These are phyloP conservation scores for Dyspetes luteomarginatus DNA, from an alignment of 2,888 invertebrate species.

Conservation along the genomic window DNA sequence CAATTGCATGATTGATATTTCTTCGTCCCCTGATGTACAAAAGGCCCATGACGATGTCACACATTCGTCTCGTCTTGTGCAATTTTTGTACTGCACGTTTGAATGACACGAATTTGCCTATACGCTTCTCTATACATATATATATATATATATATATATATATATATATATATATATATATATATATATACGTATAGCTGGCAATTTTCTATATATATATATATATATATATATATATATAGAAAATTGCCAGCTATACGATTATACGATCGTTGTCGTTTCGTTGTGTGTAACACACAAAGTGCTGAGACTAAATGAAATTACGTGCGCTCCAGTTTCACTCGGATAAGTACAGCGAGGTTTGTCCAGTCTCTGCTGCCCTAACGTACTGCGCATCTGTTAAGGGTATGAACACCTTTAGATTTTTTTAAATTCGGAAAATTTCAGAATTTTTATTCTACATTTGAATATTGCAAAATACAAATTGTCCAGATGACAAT, in stretches of 20 bases:
- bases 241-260: too few species aligned
- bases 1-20: background rate
- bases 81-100: background rate
- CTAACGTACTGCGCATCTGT: background rate
- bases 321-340: slow-evolving; percentile 63
- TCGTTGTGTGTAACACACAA: slow-evolving; percentile 1
- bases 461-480: too few species aligned
- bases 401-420: background rate
- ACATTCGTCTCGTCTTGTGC: background rate
- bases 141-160: background rate
- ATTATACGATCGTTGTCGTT: background rate
- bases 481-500: too few species aligned
- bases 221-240: slow-evolving; percentile 3
- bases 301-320: slow-evolving; percentile 59
- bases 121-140: background rate
- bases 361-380: background rate
- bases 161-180: background rate
- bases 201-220: background rate
- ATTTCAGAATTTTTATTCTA: too few species aligned
- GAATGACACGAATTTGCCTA: background rate
- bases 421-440: background rate
- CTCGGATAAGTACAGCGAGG: slow-evolving; percentile 55
- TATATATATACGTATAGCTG: background rate
- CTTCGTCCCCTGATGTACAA: background rate
- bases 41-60: background rate